phyloP scores from a whole-genome alignment of 2,888 invertebrate species.

The Platycheirus albimanus region DNA sequence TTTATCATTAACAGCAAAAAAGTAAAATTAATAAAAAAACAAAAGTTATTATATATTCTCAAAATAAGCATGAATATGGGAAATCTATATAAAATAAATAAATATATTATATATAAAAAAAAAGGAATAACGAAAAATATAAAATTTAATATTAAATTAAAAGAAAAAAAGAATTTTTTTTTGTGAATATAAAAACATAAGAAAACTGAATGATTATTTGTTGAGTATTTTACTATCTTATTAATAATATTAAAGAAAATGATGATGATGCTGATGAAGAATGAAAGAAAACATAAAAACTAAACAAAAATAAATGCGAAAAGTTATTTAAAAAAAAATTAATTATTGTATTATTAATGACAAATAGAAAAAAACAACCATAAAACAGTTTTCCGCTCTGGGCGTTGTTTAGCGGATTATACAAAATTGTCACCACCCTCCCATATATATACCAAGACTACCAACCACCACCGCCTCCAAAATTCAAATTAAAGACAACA shows the following conservation, averaged over 20 bases:
- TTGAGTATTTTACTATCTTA: conserved; percentile 81
- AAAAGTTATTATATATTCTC: conserved; percentile 65
- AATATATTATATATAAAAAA: conserved; percentile 61
- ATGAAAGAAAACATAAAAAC: conserved; percentile 42
- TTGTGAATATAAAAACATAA: conserved; percentile 67
- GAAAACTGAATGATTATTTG: conserved; percentile 78
- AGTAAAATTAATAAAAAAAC: conserved; percentile 44
- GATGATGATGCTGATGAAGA: conserved; percentile 58
- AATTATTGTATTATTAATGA: conserved; percentile 72
- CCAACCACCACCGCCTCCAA: conserved; percentile 69
- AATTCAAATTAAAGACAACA: conserved; percentile 60
- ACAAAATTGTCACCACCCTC: conserved; percentile 62
- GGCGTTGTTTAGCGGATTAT: conserved; percentile 58
- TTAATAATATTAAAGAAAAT: conserved; percentile 71
- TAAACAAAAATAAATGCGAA: conserved; percentile 64
- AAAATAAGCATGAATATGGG: conserved; percentile 68
- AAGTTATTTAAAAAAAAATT: conserved; percentile 57
- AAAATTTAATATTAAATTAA: conserved; percentile 48
- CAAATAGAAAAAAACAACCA: conserved; percentile 30
- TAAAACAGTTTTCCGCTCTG: conserved; percentile 57
- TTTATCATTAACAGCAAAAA: conserved; percentile 69
- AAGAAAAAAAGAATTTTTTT: conserved; percentile 47
- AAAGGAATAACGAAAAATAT: conserved; percentile 57
- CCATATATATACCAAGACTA: conserved; percentile 59
- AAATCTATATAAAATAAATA: conserved; percentile 68